A percentile compares a stretch with the other conserved stretches of the same genome.
phyloP scores from a whole-genome alignment of 2,797 vertebrate species.

The Rhinoraja longicauda region DNA sequence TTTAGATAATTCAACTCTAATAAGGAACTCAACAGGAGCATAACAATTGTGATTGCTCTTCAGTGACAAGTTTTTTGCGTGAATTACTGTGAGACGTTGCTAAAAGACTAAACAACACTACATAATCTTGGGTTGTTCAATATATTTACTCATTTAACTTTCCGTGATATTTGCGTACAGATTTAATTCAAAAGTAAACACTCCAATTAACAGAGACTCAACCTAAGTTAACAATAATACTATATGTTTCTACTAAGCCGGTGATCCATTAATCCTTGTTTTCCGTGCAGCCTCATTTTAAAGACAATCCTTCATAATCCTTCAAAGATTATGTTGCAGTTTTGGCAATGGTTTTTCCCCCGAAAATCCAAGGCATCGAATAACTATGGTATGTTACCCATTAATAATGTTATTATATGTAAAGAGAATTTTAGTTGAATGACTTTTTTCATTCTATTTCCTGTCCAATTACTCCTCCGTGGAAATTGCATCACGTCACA shows the following conservation, averaged over 20 bases:
- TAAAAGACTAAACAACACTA: background rate
- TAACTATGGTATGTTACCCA: background rate
- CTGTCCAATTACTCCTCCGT: background rate
- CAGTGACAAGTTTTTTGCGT: no score
- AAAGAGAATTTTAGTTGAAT: conserved; percentile 11
- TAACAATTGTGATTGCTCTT: background rate
- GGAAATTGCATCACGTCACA: no score
- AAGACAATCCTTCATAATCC: background rate
- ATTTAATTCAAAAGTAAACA: background rate
- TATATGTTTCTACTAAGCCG: background rate
- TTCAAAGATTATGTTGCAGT: background rate
- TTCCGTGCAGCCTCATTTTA: background rate
- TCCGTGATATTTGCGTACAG: background rate
- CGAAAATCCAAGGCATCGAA: background rate
- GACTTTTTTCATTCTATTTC: no score
- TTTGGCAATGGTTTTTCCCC: background rate
- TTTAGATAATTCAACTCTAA: background rate
- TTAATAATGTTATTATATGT: background rate
- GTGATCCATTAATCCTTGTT: background rate
- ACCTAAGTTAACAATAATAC: background rate
- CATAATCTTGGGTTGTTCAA: background rate
- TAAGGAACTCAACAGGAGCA: background rate
- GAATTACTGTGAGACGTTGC: background rate
- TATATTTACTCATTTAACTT: background rate
- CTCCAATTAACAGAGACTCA: background rate